Percentiles rank a stretch among this genome's conserved stretches.
These are phyloP conservation scores for Mesorhabditis belari DNA, from an alignment of 2,888 invertebrate species.

Conservation along the genomic window DNA sequence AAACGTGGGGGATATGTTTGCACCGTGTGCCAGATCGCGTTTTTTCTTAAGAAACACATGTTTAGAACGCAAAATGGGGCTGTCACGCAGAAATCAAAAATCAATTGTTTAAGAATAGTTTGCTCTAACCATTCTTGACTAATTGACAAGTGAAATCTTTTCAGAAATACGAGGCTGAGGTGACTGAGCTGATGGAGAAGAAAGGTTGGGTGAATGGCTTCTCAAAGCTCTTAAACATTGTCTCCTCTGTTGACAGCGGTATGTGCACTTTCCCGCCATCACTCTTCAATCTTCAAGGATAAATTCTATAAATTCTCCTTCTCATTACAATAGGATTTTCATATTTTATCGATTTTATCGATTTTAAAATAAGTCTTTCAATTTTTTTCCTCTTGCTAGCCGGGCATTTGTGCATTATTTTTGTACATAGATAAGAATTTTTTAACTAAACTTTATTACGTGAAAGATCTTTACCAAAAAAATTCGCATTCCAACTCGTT, in stretches of 20 bases:
- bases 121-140: no score
- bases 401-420: slow-evolving; percentile 10
- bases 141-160: neutral
- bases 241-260: slow-evolving; percentile 51
- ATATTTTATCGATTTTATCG: slow-evolving; percentile 1
- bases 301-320: slow-evolving; percentile 4
- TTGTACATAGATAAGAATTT: no score
- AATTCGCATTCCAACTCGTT: slow-evolving; percentile 1
- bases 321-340: neutral
- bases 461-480: no score
- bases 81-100: no score
- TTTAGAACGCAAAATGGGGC: no score
- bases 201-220: slow-evolving; percentile 51
- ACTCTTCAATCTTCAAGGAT: slow-evolving; percentile 48
- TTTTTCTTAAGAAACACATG: no score
- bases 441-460: no score
- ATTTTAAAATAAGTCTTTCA: no score
- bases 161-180: slow-evolving; percentile 44
- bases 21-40: no score
- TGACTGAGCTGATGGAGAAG: slow-evolving; percentile 44
- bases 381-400: slow-evolving; percentile 15
- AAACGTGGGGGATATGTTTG: no score
- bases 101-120: no score
- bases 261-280: slow-evolving; percentile 53
- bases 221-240: slow-evolving; percentile 49